Percentiles rank a stretch among this genome's conserved stretches.
Evolutionary conservation across 2,888 invertebrate genomes (phyloP).

Genomic region (Amorpha juglandis): DNA sequence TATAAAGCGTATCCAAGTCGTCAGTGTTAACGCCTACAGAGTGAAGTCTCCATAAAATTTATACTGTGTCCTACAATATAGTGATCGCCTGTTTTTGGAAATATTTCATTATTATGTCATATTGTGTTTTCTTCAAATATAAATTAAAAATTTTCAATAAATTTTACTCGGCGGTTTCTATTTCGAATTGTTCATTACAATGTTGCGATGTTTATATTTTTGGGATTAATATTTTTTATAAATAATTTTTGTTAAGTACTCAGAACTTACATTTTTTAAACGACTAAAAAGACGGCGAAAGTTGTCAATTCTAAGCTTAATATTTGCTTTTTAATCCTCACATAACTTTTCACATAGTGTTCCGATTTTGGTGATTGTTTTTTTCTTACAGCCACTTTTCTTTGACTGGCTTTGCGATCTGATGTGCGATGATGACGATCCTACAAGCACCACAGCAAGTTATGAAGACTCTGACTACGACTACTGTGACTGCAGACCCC

Average conservation of each 20-base stretch:
- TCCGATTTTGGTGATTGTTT: neutral
- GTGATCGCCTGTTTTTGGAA: no score
- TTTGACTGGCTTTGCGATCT: slow-evolving; percentile 53
- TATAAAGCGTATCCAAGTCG: neutral
- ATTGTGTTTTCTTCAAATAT: no score
- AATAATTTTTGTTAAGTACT: no score
- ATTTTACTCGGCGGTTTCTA: no score
- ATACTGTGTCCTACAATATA: neutral
- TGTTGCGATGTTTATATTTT: no score
- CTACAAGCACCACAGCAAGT: slow-evolving; percentile 36
- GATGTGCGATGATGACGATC: slow-evolving; percentile 59
- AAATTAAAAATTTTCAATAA: no score
- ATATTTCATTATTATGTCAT: no score
- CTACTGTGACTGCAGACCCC: slow-evolving; percentile 29
- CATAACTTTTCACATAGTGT: neutral
- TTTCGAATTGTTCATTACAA: no score
- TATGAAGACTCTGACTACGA: slow-evolving; percentile 38
- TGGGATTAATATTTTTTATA: no score
- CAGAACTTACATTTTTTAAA: no score
- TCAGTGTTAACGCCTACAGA: neutral
- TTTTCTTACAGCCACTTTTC: slow-evolving; percentile 59
- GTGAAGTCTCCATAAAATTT: neutral
- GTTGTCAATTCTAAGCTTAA: no score
- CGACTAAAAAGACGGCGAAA: no score
- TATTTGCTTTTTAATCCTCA: neutral